Evolutionary conservation across 2,113 vertebrate species (phyloP), one percentile per base, ranked within the genome.

Genomic region (Scytalopus superciliaris): DNA sequence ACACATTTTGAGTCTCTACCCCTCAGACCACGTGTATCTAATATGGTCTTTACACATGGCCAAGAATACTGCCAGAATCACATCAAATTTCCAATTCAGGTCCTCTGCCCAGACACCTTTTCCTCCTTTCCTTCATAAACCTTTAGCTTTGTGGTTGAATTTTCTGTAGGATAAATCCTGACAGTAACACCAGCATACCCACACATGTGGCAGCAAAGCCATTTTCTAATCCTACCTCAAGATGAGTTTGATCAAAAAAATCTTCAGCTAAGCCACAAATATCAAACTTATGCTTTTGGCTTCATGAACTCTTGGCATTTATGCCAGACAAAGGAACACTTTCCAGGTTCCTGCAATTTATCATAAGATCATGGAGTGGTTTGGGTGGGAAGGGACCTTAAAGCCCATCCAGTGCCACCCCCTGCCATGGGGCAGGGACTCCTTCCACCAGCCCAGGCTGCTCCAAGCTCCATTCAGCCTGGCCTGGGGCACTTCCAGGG

Each of bases 381-480:
- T 19, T 53, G 70, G 45, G 19, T 9, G 19, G 30, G 25, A 18
- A 62, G 14, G 12, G 2, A 9, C 14, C 19, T 47, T 16, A 16
- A 62, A 83, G 7, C 4, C 0, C 47, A 31, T 4, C 47, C n/a
- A 6, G 4, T 9, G 4, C 10, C 56, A 49, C 7, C 12, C n/a
- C 27, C n/a, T 14, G 15, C 44, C 55, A 8, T 4, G 28, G 28
- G 40, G 24, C 39, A 60, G 70, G 30, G 62, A 47, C 78, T 31
- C 0, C 3, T 47, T 0, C 24, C 70, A 31, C 24, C 10, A 0
- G 9, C n/a, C 45, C 78, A 60, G 62, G 59, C 0, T 39, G 28
- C 44, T 74, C 77, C 50, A 49, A n/a, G 3, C 31, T n/a, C n/a
- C 2, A 2, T 27, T 57, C 52, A 59, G 0, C 37, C 8, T 16